A percentile compares a stretch with the other conserved stretches of the same genome.
These are phyloP conservation scores for Caenorhabditis sp. DNA, from an alignment of 2,888 invertebrate species.

Conservation along the genomic window DNA sequence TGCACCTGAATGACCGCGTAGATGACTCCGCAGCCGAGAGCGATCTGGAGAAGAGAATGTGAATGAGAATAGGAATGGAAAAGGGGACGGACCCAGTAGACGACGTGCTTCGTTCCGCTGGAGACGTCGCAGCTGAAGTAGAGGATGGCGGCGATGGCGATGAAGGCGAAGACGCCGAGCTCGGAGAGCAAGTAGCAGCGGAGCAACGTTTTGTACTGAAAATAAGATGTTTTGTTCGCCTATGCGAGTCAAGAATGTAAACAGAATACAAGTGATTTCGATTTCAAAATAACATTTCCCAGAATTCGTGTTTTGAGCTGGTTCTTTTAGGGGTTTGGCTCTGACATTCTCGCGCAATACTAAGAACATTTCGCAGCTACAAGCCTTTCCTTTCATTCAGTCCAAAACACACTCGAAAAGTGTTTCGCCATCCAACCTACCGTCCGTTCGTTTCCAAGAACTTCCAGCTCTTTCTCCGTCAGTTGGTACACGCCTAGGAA, in stretches of 20 bases:
- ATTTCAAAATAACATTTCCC: no score
- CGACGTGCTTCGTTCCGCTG: slow-evolving; percentile 60
- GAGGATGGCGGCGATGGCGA: slow-evolving; percentile 67
- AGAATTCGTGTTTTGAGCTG: no score
- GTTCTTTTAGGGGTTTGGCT: no score
- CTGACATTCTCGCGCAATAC: no score
- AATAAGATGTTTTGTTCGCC: slow-evolving; percentile 4
- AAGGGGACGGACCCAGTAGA: slow-evolving; percentile 71
- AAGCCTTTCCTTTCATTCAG: background rate
- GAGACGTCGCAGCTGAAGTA: slow-evolving; percentile 71
- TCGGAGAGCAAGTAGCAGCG: slow-evolving; percentile 73
- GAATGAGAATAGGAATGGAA: background rate
- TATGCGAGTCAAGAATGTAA: no score
- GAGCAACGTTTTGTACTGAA: slow-evolving; percentile 76
- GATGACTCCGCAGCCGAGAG: slow-evolving; percentile 62
- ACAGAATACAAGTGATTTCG: no score
- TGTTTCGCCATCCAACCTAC: slow-evolving; percentile 54
- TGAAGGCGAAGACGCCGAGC: slow-evolving; percentile 66
- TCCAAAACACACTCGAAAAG: background rate
- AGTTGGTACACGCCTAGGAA: slow-evolving; percentile 72
- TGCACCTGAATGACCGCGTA: slow-evolving; percentile 70
- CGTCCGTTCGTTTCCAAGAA: slow-evolving; percentile 68
- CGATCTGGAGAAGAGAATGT: slow-evolving; percentile 55
- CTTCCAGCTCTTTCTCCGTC: slow-evolving; percentile 68
- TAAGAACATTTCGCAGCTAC: background rate